Conservation (phyloP, 2,888 invertebrate species). For the Cataglyphis cursor region DNA sequence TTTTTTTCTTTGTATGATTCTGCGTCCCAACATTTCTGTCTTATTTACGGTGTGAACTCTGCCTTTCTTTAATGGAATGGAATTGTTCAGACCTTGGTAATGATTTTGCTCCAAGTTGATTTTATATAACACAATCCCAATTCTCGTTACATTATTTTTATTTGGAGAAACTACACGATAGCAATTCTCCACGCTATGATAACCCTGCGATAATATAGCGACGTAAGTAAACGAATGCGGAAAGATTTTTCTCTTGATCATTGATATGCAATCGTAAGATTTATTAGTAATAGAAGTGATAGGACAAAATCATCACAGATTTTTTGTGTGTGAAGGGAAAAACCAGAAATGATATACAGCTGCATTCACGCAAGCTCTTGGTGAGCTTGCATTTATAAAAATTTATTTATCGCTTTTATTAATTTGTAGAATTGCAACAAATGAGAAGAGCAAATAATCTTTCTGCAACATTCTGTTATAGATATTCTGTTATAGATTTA, state of each 20-base stretch:
- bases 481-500: neutral
- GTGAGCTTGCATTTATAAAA: neutral
- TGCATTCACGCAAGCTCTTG: neutral
- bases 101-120: constrained; percentile 46
- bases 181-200: neutral
- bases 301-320: neutral
- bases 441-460: neutral
- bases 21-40: neutral
- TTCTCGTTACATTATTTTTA: constrained; percentile 22
- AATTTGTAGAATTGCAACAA: neutral
- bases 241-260: constrained; percentile 10
- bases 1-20: neutral
- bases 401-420: neutral
- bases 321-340: constrained; percentile 3
- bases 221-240: neutral
- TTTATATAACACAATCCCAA: neutral
- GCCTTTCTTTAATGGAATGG: constrained; percentile 14
- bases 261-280: neutral
- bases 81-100: constrained; percentile 58
- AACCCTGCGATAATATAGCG: constrained; percentile 22
- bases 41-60: neutral
- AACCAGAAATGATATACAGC: neutral
- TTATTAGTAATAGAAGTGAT: neutral
- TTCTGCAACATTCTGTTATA: neutral
- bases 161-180: constrained; percentile 18